phyloP scores from a whole-genome alignment of 2,888 invertebrate species.

The Chymomyza fuscimana region DNA sequence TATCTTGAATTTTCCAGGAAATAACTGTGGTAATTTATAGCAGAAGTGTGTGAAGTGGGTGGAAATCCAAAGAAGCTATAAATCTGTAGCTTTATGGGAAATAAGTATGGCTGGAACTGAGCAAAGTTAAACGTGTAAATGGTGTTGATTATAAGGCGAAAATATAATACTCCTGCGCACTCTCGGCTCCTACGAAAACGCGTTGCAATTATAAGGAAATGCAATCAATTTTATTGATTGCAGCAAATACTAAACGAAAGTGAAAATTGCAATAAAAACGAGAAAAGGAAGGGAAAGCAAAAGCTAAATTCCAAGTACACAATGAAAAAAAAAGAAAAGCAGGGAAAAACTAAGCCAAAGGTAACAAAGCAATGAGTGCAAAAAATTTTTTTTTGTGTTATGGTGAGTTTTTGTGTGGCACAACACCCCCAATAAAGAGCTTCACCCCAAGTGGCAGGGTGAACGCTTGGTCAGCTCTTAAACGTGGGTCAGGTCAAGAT shows the following conservation, averaged over 20 bases:
- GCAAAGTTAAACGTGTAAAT: too few relatives aligned
- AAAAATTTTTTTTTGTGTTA: constrained; percentile 2
- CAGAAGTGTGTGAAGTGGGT: constrained; percentile 9
- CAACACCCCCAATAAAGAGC: neutral
- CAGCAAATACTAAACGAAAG: constrained; percentile 1
- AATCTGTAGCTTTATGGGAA: neutral
- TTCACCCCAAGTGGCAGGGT: constrained; percentile 1
- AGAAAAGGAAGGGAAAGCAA: neutral
- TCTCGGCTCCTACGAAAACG: neutral
- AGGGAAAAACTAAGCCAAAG: constrained; percentile 20
- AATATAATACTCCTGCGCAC: too few relatives aligned
- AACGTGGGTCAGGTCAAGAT: constrained; percentile 32
- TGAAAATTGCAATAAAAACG: neutral
- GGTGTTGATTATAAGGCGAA: too few relatives aligned
- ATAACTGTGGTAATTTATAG: neutral
- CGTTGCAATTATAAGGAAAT: constrained; percentile 20
- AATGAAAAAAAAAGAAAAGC: constrained; percentile 13
- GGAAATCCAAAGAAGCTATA: neutral
- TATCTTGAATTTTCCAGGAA: constrained; percentile 4
- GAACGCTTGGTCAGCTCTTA: neutral
- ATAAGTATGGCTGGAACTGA: too few relatives aligned
- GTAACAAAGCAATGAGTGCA: constrained; percentile 21
- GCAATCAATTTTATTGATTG: constrained; percentile 67
- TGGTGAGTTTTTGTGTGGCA: constrained; percentile 9
- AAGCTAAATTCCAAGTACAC: neutral